Percentiles rank a stretch among this genome's conserved stretches.
phyloP scores from a whole-genome alignment of 35 echinoderm and acorn worm genomes.

The Holothuria glaberrima region DNA sequence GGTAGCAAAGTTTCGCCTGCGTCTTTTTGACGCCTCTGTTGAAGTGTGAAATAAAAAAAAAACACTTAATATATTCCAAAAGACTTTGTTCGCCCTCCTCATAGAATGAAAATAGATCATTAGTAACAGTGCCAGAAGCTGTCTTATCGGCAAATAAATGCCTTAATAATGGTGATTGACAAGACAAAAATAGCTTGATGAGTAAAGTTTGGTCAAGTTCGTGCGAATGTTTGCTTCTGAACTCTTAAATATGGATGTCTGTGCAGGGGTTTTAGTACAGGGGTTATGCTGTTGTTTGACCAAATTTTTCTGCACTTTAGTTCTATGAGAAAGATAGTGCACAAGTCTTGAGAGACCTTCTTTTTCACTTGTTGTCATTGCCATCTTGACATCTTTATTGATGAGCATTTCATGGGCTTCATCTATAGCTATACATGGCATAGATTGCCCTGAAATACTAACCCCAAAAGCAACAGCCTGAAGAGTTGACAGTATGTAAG shows the following conservation, averaged over 20 bases:
- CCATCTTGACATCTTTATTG: constrained; percentile 55
- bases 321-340: constrained; percentile 67
- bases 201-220: too few species aligned
- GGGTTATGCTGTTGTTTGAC: background rate
- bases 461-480: constrained; percentile 43
- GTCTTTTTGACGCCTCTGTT: constrained; percentile 7
- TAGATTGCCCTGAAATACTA: background rate
- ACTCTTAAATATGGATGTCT: too few species aligned
- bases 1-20: constrained; percentile 31
- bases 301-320: constrained; percentile 17
- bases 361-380: constrained; percentile 4
- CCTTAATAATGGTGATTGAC: constrained; percentile 12
- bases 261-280: too few species aligned
- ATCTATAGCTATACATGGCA: constrained; percentile 43
- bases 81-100: constrained; percentile 21
- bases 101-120: constrained; percentile 43
- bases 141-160: too few species aligned
- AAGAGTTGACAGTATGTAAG: background rate
- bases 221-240: too few species aligned
- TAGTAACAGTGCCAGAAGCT: background rate
- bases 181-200: too few species aligned
- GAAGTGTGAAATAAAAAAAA: constrained; percentile 39
- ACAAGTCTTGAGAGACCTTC: constrained; percentile 31
- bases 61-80: constrained; percentile 36
- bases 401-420: constrained; percentile 70